Conservation (phyloP, 2,797 vertebrate species). For the Merluccius polli region DNA sequence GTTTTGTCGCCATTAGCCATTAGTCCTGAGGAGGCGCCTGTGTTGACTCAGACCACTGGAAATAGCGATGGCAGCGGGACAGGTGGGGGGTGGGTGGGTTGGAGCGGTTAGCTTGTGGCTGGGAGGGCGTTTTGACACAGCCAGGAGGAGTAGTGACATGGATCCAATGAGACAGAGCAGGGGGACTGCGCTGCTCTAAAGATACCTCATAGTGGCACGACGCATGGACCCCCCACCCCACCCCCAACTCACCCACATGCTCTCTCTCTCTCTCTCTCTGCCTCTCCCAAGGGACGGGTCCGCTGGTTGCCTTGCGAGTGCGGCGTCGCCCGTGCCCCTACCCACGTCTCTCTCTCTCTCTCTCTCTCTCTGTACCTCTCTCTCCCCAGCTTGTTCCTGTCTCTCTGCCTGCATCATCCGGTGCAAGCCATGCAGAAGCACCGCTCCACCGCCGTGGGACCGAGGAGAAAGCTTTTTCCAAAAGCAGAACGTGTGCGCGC, state of each 20-base stretch:
- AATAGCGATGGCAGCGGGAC: neutral
- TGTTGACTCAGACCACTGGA: conserved; percentile 62
- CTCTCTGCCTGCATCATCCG: conserved; percentile 80
- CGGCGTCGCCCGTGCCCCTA: too few species aligned
- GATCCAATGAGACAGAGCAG: conserved; percentile 95
- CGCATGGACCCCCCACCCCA: conserved; percentile 79
- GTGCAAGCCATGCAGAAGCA: conserved; percentile 88
- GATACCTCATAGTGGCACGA: conserved; percentile 84
- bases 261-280: conserved; percentile 75
- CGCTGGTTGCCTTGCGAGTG: conserved; percentile 54
- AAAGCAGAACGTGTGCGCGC: conserved; percentile 24
- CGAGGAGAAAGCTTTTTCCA: conserved; percentile 80
- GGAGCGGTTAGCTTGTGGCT: neutral
- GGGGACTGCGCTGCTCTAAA: conserved; percentile 83
- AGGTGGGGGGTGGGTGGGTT: conserved; percentile 35
- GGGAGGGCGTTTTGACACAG: conserved; percentile 72
- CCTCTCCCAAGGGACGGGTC: conserved; percentile 42
- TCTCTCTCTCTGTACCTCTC: conserved; percentile 58
- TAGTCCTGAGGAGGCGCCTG: conserved; percentile 63
- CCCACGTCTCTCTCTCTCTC: neutral
- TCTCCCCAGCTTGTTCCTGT: conserved; percentile 24
- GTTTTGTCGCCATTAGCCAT: conserved; percentile 72
- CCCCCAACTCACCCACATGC: conserved; percentile 65
- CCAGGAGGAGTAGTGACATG: conserved; percentile 89
- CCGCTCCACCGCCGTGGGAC: conserved; percentile 79